phyloP scores from a whole-genome alignment of 2,113 vertebrate species.

The Catharus fuscescens region DNA sequence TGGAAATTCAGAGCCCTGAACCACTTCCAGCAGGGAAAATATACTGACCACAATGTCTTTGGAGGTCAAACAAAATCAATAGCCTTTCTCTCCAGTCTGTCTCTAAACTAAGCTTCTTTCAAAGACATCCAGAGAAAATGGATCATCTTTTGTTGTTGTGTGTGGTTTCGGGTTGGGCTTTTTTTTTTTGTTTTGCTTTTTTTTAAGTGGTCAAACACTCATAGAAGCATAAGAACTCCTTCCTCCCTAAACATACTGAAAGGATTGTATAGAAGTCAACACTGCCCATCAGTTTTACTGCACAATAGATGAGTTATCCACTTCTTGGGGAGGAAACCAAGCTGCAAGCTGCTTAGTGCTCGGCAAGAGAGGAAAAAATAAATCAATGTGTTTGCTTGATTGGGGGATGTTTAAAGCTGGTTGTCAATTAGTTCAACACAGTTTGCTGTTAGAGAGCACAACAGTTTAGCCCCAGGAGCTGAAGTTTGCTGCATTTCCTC shows the following conservation, averaged over 20 bases:
- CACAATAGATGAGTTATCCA: constrained; percentile 42
- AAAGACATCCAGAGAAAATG: constrained; percentile 43
- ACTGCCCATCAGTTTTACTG: constrained; percentile 56
- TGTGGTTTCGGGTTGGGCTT: constrained; percentile 39
- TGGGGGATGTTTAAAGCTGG: constrained; percentile 43
- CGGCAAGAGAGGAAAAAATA: constrained; percentile 24
- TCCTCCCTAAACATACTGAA: constrained; percentile 9
- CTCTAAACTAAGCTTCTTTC: constrained; percentile 60
- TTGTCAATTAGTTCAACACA: constrained; percentile 64
- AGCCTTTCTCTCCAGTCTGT: constrained; percentile 59
- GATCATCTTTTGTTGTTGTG: constrained; percentile 47
- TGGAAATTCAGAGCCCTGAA: constrained; percentile 40
- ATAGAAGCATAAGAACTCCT: constrained; percentile 21
- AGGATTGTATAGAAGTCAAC: constrained; percentile 53
- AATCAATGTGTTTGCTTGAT: constrained; percentile 65
- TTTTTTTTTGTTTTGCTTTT: constrained; percentile 42
- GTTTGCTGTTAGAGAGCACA: constrained; percentile 25
- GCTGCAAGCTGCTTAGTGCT: constrained; percentile 35
- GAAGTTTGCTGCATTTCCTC: constrained; percentile 33
- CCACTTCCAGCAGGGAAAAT: constrained; percentile 38
- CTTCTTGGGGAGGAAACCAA: constrained; percentile 26
- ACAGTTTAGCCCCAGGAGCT: constrained; percentile 48
- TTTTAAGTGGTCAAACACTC: constrained; percentile 42
- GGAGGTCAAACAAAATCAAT: constrained; percentile 73
- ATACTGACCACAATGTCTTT: constrained; percentile 63